These are phyloP conservation scores for Gephyroberyx darwinii DNA, from an alignment of 2,797 vertebrate genomes.

Conservation along the genomic window DNA sequence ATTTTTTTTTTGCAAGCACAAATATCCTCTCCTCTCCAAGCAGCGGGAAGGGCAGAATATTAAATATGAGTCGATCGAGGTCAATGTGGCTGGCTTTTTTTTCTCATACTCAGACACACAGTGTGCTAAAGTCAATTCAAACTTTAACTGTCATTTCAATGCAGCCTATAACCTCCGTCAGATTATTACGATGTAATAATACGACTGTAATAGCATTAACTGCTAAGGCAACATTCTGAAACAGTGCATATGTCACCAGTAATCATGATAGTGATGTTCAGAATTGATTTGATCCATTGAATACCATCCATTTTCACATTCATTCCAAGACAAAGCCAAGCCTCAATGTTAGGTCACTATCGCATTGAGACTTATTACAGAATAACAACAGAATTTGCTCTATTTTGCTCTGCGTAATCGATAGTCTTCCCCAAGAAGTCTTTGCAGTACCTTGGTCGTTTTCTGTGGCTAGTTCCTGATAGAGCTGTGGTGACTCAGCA, in stretches of 20 bases:
- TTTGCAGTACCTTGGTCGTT: conserved; percentile 30
- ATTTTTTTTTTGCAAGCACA: conserved; percentile 37
- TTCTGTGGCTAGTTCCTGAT: conserved; percentile 41
- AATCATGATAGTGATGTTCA: neutral
- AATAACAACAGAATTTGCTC: conserved; percentile 14
- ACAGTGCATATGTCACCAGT: neutral
- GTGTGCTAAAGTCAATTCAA: conserved; percentile 1
- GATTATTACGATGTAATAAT: conserved; percentile 9
- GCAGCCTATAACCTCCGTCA: neutral
- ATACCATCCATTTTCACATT: neutral
- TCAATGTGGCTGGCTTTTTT: conserved; percentile 20
- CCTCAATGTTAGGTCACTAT: conserved; percentile 1
- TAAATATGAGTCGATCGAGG: conserved; percentile 24
- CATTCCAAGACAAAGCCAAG: neutral
- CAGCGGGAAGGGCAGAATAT: conserved; percentile 31
- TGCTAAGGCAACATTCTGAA: neutral
- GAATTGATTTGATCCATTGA: neutral
- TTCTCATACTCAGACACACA: neutral
- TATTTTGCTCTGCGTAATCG: conserved; percentile 8
- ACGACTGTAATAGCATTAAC: neutral
- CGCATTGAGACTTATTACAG: conserved; percentile 28
- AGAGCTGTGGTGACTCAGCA: conserved; percentile 52
- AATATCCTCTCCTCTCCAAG: conserved; percentile 21
- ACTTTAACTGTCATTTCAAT: neutral
- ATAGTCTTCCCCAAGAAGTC: conserved; percentile 10